Evolutionary conservation across 2,888 invertebrate species (phyloP).

Genomic region (Drosophila helvetica): DNA sequence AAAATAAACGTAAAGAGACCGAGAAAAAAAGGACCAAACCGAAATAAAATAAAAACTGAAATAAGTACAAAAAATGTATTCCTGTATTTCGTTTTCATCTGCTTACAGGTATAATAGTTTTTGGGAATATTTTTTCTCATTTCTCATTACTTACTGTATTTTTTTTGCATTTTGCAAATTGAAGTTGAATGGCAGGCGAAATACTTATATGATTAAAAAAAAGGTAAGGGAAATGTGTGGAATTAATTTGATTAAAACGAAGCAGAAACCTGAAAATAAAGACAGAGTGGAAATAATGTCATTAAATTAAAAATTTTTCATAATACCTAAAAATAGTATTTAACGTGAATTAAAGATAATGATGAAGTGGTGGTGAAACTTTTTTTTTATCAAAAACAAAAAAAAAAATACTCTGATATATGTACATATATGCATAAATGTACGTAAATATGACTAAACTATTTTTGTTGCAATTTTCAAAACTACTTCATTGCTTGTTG

Average conservation of each 20-base stretch:
- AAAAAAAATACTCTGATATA: too few relatives aligned
- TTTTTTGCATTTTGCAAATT: conserved; percentile 24
- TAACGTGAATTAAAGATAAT: neutral
- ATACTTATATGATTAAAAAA: conserved; percentile 37
- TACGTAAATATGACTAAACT: too few relatives aligned
- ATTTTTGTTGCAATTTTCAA: too few relatives aligned
- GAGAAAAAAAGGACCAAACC: conserved; percentile 33
- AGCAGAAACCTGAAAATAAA: neutral
- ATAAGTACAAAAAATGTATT: conserved; percentile 28
- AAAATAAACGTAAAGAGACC: conserved; percentile 64
- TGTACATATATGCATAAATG: too few relatives aligned
- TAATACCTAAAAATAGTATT: neutral
- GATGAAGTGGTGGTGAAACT: too few relatives aligned
- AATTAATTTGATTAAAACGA: conserved; percentile 40
- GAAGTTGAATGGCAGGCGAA: conserved; percentile 40
- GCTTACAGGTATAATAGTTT: conserved; percentile 28
- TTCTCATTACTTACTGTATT: conserved; percentile 28
- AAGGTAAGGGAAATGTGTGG: conserved; percentile 33
- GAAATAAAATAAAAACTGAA: conserved; percentile 24
- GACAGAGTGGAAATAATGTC: neutral
- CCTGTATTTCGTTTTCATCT: conserved; percentile 32
- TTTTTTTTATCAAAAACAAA: too few relatives aligned
- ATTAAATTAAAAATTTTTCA: neutral
- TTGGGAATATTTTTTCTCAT: neutral
- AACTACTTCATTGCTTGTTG: too few relatives aligned